These are phyloP conservation scores for Phalacrocorax pelagicus DNA, from an alignment of 2,113 vertebrate species.

Conservation along the genomic window DNA sequence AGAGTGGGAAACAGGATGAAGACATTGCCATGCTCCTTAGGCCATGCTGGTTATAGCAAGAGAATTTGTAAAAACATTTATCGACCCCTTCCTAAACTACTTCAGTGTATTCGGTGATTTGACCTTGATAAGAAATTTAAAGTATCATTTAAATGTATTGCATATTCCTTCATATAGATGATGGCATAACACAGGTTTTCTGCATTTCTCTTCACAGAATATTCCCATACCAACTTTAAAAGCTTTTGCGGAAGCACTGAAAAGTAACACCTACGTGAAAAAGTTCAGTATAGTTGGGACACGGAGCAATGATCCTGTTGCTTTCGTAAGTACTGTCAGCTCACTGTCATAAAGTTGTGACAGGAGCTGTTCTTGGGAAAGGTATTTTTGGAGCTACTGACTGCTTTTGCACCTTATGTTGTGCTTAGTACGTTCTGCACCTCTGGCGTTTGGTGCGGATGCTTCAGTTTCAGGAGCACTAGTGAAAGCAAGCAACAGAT, in stretches of 20 bases:
- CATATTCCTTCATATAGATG: neutral
- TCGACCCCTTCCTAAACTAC: neutral
- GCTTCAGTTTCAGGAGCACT: neutral
- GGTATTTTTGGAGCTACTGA: neutral
- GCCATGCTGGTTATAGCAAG: neutral
- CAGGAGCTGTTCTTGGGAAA: neutral
- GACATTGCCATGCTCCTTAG: neutral
- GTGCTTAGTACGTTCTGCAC: rapidly evolving
- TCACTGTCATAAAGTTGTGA: neutral
- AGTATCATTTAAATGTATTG: neutral
- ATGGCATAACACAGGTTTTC: neutral
- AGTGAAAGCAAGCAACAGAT: neutral
- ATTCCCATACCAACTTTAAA: constrained; percentile 92
- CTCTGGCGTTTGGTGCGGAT: neutral
- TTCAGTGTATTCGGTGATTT: neutral
- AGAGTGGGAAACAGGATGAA: neutral
- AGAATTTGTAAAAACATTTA: neutral
- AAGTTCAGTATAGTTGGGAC: constrained; percentile 96
- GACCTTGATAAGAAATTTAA: neutral
- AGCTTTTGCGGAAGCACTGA: constrained; percentile 89
- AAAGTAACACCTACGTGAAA: constrained; percentile 87
- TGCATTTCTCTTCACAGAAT: constrained; percentile 78
- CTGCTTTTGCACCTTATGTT: neutral
- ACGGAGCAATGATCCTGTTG: constrained; percentile 93
- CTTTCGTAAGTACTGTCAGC: constrained; percentile 81